Evolutionary conservation across 2,797 vertebrate genomes (phyloP), one percentile per base, ranked within the genome.

Genomic region (Sylvilagus floridanus): DNA sequence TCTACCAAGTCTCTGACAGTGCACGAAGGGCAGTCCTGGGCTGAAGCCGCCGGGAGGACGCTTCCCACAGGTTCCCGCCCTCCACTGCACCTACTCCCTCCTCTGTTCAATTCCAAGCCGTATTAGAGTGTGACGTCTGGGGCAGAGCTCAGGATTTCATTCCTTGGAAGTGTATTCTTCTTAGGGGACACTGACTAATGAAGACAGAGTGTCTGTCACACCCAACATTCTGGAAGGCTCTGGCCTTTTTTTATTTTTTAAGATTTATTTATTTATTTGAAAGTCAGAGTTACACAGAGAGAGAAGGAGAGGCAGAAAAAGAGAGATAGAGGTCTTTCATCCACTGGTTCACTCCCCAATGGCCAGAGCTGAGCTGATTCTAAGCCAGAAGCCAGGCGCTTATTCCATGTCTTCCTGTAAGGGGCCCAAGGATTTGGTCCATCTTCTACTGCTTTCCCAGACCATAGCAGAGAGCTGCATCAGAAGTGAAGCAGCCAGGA

Each of bases 161-260:
- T 94, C 90, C 79, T 52, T 85, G 60, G 66, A 93, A 88, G 84
- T 89, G 42, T 95, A 75, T 94, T 97, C 94, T 96, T 96, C 92
- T 94, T 30, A 54, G 68, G 63, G 94, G 94, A 97, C 95, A 68
- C 91, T 96, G 68, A 57, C 71, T 92, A 88, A 94, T 90, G 89
- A 96, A 96, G 89, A 94, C 97, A 96, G 90, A 95, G 90, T 96
- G 82, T 86, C 94, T 94, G 69, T 95, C 86, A 95, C 30, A 83
- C 22, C 65, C 85, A 84, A 78, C 84, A 94, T 73, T 78, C 87
- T 93, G 96, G 60, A 90, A 93, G 62, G 32, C n/a, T 30, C 47
- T 90, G 84, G 91, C 66, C 92, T 95, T 95, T 42, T 42, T 95
- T 95, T 95, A 60, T 54, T 65, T 0, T 0, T 69, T 68, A 28